Conservation (phyloP, 2,888 invertebrate species). For the Xylocampa areola region DNA sequence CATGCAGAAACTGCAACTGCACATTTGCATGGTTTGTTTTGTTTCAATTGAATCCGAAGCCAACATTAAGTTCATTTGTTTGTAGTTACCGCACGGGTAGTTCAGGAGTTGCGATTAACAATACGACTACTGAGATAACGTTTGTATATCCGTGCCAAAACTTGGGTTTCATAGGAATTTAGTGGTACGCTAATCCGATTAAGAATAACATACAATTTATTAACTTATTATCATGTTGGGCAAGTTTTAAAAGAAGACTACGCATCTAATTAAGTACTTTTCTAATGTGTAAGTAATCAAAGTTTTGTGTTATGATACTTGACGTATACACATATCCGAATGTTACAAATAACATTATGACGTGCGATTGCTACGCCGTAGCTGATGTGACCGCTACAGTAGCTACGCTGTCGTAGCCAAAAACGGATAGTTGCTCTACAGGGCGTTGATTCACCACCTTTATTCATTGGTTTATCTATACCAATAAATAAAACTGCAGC, state of each 20-base stretch:
- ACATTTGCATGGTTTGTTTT: slow-evolving; percentile 33
- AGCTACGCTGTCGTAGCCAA: no score
- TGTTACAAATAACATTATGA: no score
- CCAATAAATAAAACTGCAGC: no score
- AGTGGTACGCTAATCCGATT: slow-evolving; percentile 30
- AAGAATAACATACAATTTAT: slow-evolving; percentile 35
- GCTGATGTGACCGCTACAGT: no score
- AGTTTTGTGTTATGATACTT: no score
- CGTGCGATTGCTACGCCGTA: no score
- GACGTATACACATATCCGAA: no score
- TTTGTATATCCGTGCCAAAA: slow-evolving; percentile 50
- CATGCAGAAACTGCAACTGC: slow-evolving; percentile 7
- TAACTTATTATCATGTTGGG: not conserved
- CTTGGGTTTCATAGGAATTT: slow-evolving; percentile 40
- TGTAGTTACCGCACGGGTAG: slow-evolving; percentile 47
- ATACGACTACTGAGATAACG: slow-evolving; percentile 40
- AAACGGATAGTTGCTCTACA: no score
- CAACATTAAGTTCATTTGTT: slow-evolving; percentile 46
- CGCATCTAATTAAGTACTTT: slow-evolving; percentile 22
- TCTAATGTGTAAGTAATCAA: no score
- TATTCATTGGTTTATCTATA: no score
- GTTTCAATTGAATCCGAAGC: slow-evolving; percentile 40
- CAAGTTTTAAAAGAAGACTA: slow-evolving; percentile 24
- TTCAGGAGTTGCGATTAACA: slow-evolving; percentile 44
- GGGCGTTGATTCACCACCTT: no score